Evolutionary conservation across 2,797 vertebrate genomes (phyloP).

Genomic region (Ctenosaura bakeri): DNA sequence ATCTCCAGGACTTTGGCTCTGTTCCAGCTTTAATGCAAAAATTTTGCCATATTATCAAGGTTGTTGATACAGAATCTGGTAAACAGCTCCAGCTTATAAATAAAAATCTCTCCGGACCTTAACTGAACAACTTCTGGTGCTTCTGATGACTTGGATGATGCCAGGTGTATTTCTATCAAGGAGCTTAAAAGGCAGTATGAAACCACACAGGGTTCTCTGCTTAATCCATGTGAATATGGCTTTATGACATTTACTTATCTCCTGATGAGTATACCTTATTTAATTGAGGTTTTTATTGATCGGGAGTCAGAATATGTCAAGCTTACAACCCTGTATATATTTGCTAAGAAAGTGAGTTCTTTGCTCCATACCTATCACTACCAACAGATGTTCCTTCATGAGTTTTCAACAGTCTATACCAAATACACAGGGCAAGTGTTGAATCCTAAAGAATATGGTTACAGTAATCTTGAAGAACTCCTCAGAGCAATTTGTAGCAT

Average conservation of each 20-base stretch:
- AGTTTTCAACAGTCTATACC: constrained; percentile 90
- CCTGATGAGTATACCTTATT: constrained; percentile 94
- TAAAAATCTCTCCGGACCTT: constrained; percentile 91
- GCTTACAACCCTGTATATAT: constrained; percentile 92
- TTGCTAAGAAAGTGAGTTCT: constrained; percentile 91
- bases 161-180: constrained; percentile 82
- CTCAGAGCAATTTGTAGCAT: constrained; percentile 85
- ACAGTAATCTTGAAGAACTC: constrained; percentile 89
- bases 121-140: constrained; percentile 90
- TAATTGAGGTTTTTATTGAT: constrained; percentile 91
- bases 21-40: constrained; percentile 89
- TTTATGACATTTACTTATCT: constrained; percentile 95
- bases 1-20: constrained; percentile 93
- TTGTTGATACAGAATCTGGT: constrained; percentile 85
- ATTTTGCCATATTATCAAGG: constrained; percentile 97
- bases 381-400: constrained; percentile 96
- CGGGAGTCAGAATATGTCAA: constrained; percentile 85
- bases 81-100: constrained; percentile 95
- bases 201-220: constrained; percentile 77
- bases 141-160: constrained; percentile 93
- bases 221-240: constrained; percentile 98
- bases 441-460: constrained; percentile 89
- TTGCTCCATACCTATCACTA: constrained; percentile 98
- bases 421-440: constrained; percentile 91
- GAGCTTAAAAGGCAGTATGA: constrained; percentile 87